Conservation (phyloP, 2,888 invertebrate species). For the Branchinecta sandiegonensis region DNA sequence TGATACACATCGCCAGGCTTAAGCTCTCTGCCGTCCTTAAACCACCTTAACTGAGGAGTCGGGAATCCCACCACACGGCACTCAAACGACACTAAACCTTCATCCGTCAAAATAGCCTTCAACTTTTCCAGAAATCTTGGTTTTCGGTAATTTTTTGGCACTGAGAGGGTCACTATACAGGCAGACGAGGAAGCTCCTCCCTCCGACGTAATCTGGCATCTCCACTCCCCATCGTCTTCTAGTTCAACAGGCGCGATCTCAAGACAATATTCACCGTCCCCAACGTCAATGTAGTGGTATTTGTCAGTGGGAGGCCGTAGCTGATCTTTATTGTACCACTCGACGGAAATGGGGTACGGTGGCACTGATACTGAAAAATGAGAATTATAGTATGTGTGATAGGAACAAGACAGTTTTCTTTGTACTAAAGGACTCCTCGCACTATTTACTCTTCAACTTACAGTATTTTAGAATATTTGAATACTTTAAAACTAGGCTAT, state of each 20-base stretch:
- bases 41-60: slow-evolving; percentile 73
- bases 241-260: slow-evolving; percentile 60
- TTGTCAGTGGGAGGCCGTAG: slow-evolving; percentile 47
- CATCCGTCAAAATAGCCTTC: slow-evolving; percentile 74
- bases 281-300: slow-evolving; percentile 62
- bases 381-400: slow-evolving; percentile 11
- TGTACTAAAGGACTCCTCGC: too few species aligned
- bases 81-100: slow-evolving; percentile 79
- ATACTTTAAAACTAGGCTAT: too few species aligned
- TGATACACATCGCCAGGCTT: slow-evolving; percentile 86
- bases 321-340: slow-evolving; percentile 75
- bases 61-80: slow-evolving; percentile 87
- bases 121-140: slow-evolving; percentile 79
- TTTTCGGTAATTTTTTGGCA: slow-evolving; percentile 75
- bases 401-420: neutral
- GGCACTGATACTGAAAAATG: slow-evolving; percentile 52
- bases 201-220: slow-evolving; percentile 64
- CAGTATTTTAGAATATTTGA: too few species aligned
- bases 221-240: slow-evolving; percentile 75
- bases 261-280: slow-evolving; percentile 62
- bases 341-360: slow-evolving; percentile 65
- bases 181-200: slow-evolving; percentile 39
- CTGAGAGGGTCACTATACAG: slow-evolving; percentile 39
- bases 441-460: too few species aligned
- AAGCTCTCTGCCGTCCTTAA: slow-evolving; percentile 79